Evolutionary conservation across 2,797 vertebrate species (phyloP), one percentile per base, ranked within the genome.

Genomic region (Thalassophryne amazonica): DNA sequence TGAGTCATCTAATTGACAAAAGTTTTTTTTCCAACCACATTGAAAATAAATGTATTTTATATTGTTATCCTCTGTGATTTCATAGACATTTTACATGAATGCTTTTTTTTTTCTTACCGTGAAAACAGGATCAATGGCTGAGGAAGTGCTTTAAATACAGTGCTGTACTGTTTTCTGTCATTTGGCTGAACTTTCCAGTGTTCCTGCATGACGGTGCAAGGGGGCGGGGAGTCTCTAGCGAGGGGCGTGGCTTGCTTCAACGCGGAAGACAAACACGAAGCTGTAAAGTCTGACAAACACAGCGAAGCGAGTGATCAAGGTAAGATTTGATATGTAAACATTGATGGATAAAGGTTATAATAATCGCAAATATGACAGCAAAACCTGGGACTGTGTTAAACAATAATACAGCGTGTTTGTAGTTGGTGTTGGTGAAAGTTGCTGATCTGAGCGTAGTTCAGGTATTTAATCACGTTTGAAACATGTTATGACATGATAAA

Each of bases 231-330:
- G 0, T 0, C 8, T 61, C 4, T 36, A 46, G 34, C n/a, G 12
- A 10, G 2, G 60, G 81, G 81, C 53, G 84, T 47, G 77, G 64
- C 55, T 55, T 68, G 27, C 19, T 14, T 62, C 14, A 41, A 74
- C 18, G 65, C 78, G 76, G 82, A 86, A 86, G 62, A 43, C 7
- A 47, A 60, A 56, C 52, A 33, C 6, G 3, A 13, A 47, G n/a
- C 4, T 4, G 4, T 8, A n/a, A 12, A 58, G 25, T 55, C 22
- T 30, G 11, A 35, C 0, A 3, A 53, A 46, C 21, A 56, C 19
- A 3, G 13, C 9, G 15, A 25, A 8, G 7, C 15, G 23, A 58
- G n/a, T 53, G 24, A 5, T 7, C 0, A 2, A 64, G 75, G 82
- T 86, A 68, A 65, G 39, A 1, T 3, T 11, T 12, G 4, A 16